Evolutionary conservation across 2,113 vertebrate genomes (phyloP).

Genomic region (Delphinapterus leucas): DNA sequence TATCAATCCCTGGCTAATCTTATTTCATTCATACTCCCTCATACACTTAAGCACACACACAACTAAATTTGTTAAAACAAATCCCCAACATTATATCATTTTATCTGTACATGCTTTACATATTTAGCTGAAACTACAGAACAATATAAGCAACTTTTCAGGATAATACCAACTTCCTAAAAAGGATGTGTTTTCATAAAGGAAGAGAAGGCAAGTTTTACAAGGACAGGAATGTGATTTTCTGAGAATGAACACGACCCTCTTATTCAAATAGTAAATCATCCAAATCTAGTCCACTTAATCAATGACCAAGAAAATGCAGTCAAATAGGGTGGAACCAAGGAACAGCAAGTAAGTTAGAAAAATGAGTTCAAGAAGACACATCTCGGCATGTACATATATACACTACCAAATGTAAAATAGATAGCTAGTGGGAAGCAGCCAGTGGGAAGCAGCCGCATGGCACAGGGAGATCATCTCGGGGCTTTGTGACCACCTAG

Average conservation of each 20-base stretch:
- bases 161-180: neutral
- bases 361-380: slow-evolving; percentile 38
- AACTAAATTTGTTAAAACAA: slow-evolving; percentile 4
- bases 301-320: neutral
- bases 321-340: neutral
- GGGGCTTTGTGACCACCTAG: too few relatives aligned
- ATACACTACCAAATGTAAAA: too few relatives aligned
- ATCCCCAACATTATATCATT: neutral
- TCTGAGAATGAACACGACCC: neutral
- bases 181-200: neutral
- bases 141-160: neutral
- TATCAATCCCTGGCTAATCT: neutral
- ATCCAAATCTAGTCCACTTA: neutral
- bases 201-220: neutral
- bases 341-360: slow-evolving; percentile 25
- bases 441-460: too few relatives aligned
- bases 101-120: neutral
- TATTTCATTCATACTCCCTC: neutral
- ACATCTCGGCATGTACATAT: neutral
- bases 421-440: too few relatives aligned
- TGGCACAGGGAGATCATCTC: too few relatives aligned
- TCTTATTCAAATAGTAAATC: neutral
- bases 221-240: slow-evolving; percentile 16
- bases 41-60: neutral
- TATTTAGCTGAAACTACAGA: neutral